Evolutionary conservation across 2,797 vertebrate genomes (phyloP), one percentile per base, ranked within the genome.

Genomic region (Urophycis tenuis): DNA sequence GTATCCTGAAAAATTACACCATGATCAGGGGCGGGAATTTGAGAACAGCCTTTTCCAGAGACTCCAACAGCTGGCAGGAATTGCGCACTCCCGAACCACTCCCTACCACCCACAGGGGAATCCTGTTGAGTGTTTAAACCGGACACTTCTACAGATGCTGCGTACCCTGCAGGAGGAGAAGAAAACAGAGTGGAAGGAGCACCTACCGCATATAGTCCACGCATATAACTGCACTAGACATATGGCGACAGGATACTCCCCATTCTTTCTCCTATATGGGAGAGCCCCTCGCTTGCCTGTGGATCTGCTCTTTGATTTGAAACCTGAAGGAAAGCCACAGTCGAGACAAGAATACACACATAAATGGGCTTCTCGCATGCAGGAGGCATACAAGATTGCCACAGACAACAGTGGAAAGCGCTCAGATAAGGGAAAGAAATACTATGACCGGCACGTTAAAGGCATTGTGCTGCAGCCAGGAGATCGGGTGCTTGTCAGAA

Each of bases 41-140:
- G 17, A 71, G 29, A 71, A 71, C 29, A 71, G 9, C 10, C 29
- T 71, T 11, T 71, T 71, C 29, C 1, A 15, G 4, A 15, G 69
- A 78, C 31, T 81, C 1, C 32, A 78, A 34, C 74, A 80, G n/a
- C 80, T 76, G 41, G 34, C 78, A 15, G 80, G 74, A 3, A 75
- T 84, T 2, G 33, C 74, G 29, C 76, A 80, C 17, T 81, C 74
- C 1, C 25, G 14, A 15, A 81, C 78, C 1, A 76, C 72, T 1
- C 75, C 75, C 6, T 78, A 84, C 25, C 75, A 81, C 1, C 73
- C 71, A 7, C 34, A 78, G 15, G 39, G 74, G 22, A 78, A 78
- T 22, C 71, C 35, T 1, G 30, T 31, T 3, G 25, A 71, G 14
- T 11, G 69, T 5, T 17, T 71, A 17, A 71, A 71, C 25, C 25